Evolutionary conservation across 2,797 vertebrate species (phyloP).

Genomic region (Nyctalus aviator): DNA sequence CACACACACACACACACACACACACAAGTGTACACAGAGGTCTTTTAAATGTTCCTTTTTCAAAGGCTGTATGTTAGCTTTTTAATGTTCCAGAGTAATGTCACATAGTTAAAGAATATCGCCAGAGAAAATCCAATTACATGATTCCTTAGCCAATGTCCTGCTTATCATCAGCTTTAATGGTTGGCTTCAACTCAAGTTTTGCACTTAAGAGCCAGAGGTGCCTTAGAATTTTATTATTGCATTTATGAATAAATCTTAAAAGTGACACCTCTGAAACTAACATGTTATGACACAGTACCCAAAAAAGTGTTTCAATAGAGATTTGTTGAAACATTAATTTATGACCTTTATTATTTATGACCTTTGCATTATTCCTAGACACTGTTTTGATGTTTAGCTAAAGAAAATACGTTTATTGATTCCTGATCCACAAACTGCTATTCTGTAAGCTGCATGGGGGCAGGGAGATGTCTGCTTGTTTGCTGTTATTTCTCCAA

Average conservation of each 20-base stretch:
- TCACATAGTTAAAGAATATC: background rate
- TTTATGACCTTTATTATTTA: background rate
- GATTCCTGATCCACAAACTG: background rate
- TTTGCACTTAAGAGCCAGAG: conserved; percentile 12
- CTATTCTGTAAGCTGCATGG: background rate
- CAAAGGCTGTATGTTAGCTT: background rate
- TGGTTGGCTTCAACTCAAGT: background rate
- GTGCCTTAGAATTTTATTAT: conserved; percentile 20
- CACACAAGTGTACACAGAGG: background rate
- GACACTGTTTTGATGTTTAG: conserved; percentile 42
- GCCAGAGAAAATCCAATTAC: background rate
- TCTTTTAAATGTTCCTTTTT: background rate
- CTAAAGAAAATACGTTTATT: background rate
- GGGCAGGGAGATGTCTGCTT: background rate
- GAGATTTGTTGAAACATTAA: background rate
- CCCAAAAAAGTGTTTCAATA: background rate
- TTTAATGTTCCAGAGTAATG: conserved; percentile 13
- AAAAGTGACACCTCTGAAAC: conserved; percentile 9
- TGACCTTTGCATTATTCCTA: conserved; percentile 25
- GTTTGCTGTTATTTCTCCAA: background rate
- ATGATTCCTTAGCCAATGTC: background rate
- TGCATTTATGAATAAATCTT: conserved; percentile 25
- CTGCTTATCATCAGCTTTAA: background rate
- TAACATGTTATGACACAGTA: background rate
- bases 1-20: background rate